Conservation (phyloP, 2,113 vertebrate species). For the Chlamydotis undulata region DNA sequence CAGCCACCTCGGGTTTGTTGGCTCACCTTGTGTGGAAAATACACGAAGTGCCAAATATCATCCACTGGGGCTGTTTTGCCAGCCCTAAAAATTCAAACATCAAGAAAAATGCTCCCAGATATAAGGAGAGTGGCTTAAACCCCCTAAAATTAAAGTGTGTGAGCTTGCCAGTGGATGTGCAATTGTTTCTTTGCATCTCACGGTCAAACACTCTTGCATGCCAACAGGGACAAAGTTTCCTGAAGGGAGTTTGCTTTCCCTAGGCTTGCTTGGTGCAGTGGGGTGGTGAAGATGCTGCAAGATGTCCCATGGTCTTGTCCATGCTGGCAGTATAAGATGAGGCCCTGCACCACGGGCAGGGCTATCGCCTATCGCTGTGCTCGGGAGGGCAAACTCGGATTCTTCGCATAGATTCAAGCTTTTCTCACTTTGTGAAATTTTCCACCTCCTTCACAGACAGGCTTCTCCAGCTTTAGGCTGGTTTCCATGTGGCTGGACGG, state of each 20-base stretch:
- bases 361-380: accelerated
- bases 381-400: neutral
- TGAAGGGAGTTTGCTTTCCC: neutral
- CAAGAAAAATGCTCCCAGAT: neutral
- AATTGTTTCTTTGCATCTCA: neutral
- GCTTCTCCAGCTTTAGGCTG: neutral
- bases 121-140: neutral
- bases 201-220: neutral
- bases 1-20: neutral
- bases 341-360: accelerated
- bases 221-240: neutral
- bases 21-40: constrained; percentile 6
- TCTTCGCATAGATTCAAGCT: neutral
- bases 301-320: neutral
- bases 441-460: neutral
- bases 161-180: neutral
- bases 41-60: neutral
- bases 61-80: neutral
- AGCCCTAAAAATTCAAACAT: neutral
- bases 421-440: constrained; percentile 4
- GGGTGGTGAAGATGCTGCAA: neutral
- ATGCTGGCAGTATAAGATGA: accelerated
- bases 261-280: neutral
- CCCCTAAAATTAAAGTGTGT: neutral
- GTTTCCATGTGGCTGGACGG: neutral